Base-by-base conservation (phyloP, 2,888 invertebrate species). In the Drosophila pegasa region DNA sequence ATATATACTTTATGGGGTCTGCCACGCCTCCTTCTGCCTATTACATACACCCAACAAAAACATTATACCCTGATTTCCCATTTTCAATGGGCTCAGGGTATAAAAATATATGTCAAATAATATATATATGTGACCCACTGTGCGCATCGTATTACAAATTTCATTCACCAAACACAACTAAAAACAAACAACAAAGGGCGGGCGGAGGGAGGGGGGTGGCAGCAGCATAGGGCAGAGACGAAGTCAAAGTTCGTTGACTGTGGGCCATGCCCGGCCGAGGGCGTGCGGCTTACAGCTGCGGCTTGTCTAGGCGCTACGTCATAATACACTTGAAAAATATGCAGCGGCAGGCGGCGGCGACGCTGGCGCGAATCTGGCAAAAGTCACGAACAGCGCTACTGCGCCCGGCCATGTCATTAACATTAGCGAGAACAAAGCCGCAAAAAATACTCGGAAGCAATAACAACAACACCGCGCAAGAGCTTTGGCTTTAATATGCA, bases 131-230 rank as follows among this genome's bases (percentile, higher is more conserved):
- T 72, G 66, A 66, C 52, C 71, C 76, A 76, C 68, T 61, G 68
- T 73, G 40, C 55, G 38, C 90, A 89, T 90, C 90, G 89, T 79
- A 83, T 89, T 89, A 86, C 89, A 76, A 77, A 82, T 88, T 90
- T 91, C 91, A 90, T 91, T 91, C 86, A 90, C 86, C 88, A 90
- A 90, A 80, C 70, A 69, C 58, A 75, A 50, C 75, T 56, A 72
- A 69, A 72, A 66, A 61, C 62, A 71, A 64, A 69, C 74, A 72
- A 55, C 27, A 35, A 40, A 37, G 31, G 38, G 52, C 14, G 29
- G n/a, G n/a, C n/a, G n/a, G n/a, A n/a, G n/a, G n/a, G n/a, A n/a
- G n/a, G n/a, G n/a, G n/a, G n/a, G n/a, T n/a, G n/a, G 29, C 45
- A 43, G 20, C 35, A n/a, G 25, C 22, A 18, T 31, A 35, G 40